phyloP scores from a whole-genome alignment of 2,888 invertebrate genomes.

The Steinernema scapterisci region DNA sequence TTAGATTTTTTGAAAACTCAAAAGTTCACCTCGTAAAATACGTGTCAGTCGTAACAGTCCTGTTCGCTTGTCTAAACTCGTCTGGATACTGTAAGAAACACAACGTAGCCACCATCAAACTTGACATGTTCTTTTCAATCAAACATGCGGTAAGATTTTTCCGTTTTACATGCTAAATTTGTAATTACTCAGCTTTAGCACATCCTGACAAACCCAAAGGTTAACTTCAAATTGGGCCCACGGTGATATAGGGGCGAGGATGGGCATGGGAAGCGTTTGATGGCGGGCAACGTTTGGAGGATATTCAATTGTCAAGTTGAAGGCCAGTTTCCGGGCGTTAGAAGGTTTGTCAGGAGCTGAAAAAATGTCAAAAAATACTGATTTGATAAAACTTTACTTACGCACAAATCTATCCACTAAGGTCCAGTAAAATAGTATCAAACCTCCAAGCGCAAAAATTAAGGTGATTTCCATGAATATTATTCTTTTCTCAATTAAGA shows the following conservation, averaged over 20 bases:
- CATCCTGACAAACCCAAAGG: not conserved
- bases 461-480: no score
- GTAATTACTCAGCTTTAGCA: not conserved
- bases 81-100: not conserved
- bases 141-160: not conserved
- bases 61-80: not conserved
- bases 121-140: not conserved
- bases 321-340: no score
- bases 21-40: not conserved
- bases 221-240: not conserved
- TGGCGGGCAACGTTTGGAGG: no score
- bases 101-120: not conserved
- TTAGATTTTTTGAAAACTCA: not conserved
- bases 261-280: not conserved
- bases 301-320: no score
- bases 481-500: no score
- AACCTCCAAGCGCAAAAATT: no score
- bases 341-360: no score
- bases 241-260: not conserved
- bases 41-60: not conserved
- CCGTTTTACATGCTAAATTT: not conserved
- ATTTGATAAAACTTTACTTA: no score
- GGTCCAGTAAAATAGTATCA: no score
- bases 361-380: no score
- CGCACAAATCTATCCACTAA: no score